A percentile compares a stretch with the other conserved stretches of the same genome.
phyloP scores from a whole-genome alignment of 1,140 invertebrate species.

The Diabrotica undecimpunctata region DNA sequence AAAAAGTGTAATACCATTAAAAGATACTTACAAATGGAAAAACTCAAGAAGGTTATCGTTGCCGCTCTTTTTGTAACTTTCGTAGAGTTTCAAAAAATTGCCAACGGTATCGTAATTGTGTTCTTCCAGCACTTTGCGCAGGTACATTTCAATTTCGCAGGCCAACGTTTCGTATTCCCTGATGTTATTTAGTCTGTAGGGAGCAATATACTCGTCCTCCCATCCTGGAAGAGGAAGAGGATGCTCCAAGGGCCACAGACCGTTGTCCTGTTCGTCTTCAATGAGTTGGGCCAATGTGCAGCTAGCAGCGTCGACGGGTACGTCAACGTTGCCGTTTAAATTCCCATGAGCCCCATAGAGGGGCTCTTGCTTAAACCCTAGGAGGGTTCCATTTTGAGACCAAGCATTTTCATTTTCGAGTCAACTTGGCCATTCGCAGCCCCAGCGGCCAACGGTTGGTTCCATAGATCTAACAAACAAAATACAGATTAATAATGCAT shows the following conservation, averaged over 20 bases:
- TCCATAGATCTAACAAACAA: slow-evolving; percentile 57
- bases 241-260: slow-evolving; percentile 57
- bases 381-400: slow-evolving; percentile 51
- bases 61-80: slow-evolving; percentile 62
- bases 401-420: slow-evolving; percentile 64
- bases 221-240: slow-evolving; percentile 69
- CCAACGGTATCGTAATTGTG: slow-evolving; percentile 84
- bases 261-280: slow-evolving; percentile 49
- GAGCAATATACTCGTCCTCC: slow-evolving; percentile 50
- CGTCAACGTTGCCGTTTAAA: not conserved
- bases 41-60: slow-evolving; percentile 62
- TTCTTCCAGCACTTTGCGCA: slow-evolving; percentile 71
- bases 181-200: slow-evolving; percentile 52
- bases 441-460: slow-evolving; percentile 79
- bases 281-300: slow-evolving; percentile 36
- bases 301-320: slow-evolving; percentile 19
- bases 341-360: slow-evolving; percentile 21
- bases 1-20: no score
- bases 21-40: slow-evolving; percentile 56
- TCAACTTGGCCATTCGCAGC: slow-evolving; percentile 90
- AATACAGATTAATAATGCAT: not conserved
- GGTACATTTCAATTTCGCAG: slow-evolving; percentile 67
- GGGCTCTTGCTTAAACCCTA: slow-evolving; percentile 28
- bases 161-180: slow-evolving; percentile 77
- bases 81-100: slow-evolving; percentile 78